Conservation (phyloP, 2,113 vertebrate species). For the Mesocricetus auratus region DNA sequence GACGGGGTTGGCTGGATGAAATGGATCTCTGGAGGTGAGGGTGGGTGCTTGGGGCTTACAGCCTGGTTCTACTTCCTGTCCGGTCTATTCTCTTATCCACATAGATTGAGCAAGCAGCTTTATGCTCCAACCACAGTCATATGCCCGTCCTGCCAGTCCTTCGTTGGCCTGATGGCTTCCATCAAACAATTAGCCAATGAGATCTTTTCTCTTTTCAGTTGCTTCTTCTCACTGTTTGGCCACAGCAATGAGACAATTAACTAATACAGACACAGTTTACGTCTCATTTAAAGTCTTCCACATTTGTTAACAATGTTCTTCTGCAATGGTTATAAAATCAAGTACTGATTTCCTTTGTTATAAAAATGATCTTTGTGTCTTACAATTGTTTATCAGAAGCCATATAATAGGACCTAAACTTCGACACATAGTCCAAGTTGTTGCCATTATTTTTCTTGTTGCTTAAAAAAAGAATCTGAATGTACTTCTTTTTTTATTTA, state of each 20-base stretch:
- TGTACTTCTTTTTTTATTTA: not conserved
- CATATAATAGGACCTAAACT: conserved; percentile 34
- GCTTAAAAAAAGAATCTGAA: not conserved
- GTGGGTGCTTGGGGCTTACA: not conserved
- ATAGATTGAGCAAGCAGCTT: not conserved
- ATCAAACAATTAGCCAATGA: not conserved
- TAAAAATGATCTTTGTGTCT: conserved; percentile 39
- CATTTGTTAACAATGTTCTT: conserved; percentile 53
- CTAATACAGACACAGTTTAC: not conserved
- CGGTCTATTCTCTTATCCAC: not conserved
- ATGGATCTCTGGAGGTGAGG: not conserved
- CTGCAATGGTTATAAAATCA: not conserved
- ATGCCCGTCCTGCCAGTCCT: not conserved
- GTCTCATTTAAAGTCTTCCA: conserved; percentile 57
- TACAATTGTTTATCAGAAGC: not conserved
- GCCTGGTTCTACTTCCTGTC: too few species aligned
- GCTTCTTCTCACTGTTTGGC: not conserved
- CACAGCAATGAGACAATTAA: not conserved
- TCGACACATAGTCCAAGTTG: not conserved
- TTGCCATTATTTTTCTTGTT: not conserved
- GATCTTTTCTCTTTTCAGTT: not conserved
- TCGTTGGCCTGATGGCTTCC: too few species aligned
- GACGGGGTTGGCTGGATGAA: not conserved
- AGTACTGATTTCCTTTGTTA: not conserved
- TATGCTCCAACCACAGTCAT: too few species aligned